Percentiles rank a stretch among this genome's conserved stretches.
Evolutionary conservation across 2,888 invertebrate species (phyloP).

Genomic region (Microctonus brassicae): DNA sequence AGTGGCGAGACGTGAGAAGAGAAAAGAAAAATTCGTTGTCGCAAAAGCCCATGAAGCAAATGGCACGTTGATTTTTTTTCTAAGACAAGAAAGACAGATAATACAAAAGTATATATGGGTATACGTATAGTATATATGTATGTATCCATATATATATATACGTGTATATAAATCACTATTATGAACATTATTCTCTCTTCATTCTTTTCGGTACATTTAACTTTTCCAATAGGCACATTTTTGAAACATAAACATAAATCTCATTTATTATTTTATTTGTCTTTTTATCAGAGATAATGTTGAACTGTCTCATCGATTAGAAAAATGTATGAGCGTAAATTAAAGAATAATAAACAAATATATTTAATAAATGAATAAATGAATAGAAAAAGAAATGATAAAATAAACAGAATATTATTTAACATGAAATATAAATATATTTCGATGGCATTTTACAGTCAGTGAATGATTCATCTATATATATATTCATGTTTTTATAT

Average conservation of each 20-base stretch:
- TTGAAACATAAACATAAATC: background rate
- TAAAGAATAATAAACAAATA: background rate
- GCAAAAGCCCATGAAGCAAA: conserved; percentile 7
- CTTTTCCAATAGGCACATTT: conserved; percentile 3
- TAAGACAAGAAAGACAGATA: background rate
- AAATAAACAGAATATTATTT: conserved; percentile 40
- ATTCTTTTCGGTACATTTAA: background rate
- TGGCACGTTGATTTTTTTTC: background rate
- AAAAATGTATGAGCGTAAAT: conserved; percentile 1
- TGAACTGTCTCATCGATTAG: background rate
- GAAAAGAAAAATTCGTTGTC: conserved; percentile 13
- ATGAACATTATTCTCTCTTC: background rate
- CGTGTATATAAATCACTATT: background rate
- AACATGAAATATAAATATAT: conserved; percentile 67
- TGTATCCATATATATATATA: background rate
- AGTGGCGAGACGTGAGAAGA: conserved; percentile 36
- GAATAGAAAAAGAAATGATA: conserved; percentile 8
- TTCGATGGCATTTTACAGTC: conserved; percentile 66
- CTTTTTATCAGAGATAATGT: background rate
- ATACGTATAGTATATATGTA: too few species aligned
- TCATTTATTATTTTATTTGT: conserved; percentile 8
- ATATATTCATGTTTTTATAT: conserved; percentile 12
- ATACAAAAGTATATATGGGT: background rate
- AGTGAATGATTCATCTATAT: conserved; percentile 59
- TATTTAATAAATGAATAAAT: conserved; percentile 9